Percentiles rank a stretch among this genome's conserved stretches.
Evolutionary conservation across 2,797 vertebrate genomes (phyloP).

Genomic region (Rhynchonycteris naso): DNA sequence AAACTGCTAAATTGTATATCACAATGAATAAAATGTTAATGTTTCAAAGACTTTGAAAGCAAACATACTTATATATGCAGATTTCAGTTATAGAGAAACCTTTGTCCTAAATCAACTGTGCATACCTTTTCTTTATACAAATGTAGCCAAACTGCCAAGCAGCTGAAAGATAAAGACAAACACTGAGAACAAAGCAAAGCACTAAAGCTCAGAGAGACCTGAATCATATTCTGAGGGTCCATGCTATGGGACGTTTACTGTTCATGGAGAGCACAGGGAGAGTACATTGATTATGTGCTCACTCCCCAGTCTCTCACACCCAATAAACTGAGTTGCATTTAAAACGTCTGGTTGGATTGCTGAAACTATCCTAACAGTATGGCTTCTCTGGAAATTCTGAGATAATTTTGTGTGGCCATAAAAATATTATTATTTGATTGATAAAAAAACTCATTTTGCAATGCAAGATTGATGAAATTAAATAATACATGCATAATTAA

Average conservation of each 20-base stretch:
- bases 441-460: slow-evolving; percentile 64
- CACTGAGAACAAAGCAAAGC: slow-evolving; percentile 52
- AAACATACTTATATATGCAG: slow-evolving; percentile 69
- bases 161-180: slow-evolving; percentile 63
- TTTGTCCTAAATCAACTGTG: slow-evolving; percentile 57
- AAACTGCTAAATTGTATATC: slow-evolving; percentile 68
- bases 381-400: slow-evolving; percentile 57
- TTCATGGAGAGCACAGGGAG: slow-evolving; percentile 32
- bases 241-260: slow-evolving; percentile 60
- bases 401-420: slow-evolving; percentile 19
- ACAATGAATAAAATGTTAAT: slow-evolving; percentile 74
- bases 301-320: slow-evolving; percentile 62
- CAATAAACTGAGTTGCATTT: slow-evolving; percentile 60
- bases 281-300: slow-evolving; percentile 60
- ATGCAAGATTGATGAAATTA: slow-evolving; percentile 25
- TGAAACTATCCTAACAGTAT: slow-evolving; percentile 29
- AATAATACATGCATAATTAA: slow-evolving; percentile 45
- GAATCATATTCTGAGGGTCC: slow-evolving; percentile 52
- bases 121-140: slow-evolving; percentile 68
- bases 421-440: slow-evolving; percentile 54
- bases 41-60: slow-evolving; percentile 73
- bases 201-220: neutral
- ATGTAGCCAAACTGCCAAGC: slow-evolving; percentile 36
- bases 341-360: slow-evolving; percentile 16
- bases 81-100: slow-evolving; percentile 62